A percentile compares a stretch with the other conserved stretches of the same genome.
Evolutionary conservation across 2,888 invertebrate genomes (phyloP).

Genomic region (Alloplasta piceator): DNA sequence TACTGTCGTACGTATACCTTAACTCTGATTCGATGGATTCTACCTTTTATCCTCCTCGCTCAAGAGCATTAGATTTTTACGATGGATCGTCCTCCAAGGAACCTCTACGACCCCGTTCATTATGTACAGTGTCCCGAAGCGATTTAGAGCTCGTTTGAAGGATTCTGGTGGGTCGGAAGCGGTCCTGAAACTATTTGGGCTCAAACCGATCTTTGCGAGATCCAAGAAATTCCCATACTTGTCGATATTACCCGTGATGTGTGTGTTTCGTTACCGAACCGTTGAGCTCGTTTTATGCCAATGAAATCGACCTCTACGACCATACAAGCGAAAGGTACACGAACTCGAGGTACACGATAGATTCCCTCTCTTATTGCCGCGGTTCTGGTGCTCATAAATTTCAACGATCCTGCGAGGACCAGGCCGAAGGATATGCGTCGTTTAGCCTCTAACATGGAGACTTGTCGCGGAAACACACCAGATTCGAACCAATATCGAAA

Average conservation of each 20-base stretch:
- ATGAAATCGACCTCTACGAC: no score
- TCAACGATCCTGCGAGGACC: slow-evolving; percentile 62
- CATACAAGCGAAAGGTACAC: not conserved
- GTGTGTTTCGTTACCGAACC: slow-evolving; percentile 16
- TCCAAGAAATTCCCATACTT: slow-evolving; percentile 31
- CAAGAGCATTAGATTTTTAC: slow-evolving; percentile 31
- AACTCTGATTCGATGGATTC: slow-evolving; percentile 16
- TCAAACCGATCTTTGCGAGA: slow-evolving; percentile 38
- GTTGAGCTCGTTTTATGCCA: no score
- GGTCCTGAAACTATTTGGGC: no score
- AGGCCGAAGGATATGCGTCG: slow-evolving; percentile 51
- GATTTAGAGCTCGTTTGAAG: slow-evolving; percentile 15
- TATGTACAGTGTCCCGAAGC: slow-evolving; percentile 2
- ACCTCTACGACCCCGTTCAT: not conserved
- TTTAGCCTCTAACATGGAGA: slow-evolving; percentile 34
- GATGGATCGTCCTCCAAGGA: not conserved
- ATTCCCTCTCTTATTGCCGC: no score
- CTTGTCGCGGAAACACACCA: not conserved
- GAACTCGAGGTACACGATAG: not conserved
- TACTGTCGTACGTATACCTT: not conserved
- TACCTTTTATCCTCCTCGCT: slow-evolving; percentile 1
- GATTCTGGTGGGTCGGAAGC: not conserved
- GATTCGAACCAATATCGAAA: slow-evolving; percentile 17
- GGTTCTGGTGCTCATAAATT: slow-evolving; percentile 62
- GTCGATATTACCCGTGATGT: slow-evolving; percentile 7